Conservation (phyloP, 2,113 vertebrate genomes). For the Ceyx margarethae region DNA sequence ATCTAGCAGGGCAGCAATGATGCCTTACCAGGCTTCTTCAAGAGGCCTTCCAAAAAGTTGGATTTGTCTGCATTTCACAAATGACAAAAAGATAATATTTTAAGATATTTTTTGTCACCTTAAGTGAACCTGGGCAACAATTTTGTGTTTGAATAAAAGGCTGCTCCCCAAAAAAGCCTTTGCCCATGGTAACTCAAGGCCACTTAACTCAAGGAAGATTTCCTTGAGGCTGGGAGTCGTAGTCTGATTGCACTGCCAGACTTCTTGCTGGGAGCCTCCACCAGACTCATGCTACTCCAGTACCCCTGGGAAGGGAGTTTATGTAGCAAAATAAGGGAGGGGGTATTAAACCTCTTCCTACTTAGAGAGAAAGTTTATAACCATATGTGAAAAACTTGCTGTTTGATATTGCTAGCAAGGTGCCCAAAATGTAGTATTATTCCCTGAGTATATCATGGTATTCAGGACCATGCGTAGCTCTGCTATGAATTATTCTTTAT, state of each 20-base stretch:
- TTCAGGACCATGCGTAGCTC: not conserved
- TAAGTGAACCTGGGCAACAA: not conserved
- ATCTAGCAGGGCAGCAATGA: not conserved
- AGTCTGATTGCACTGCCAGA: rapidly evolving
- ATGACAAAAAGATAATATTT: not conserved
- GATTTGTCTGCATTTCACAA: not conserved
- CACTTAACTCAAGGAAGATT: not conserved
- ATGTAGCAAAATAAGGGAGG: not conserved
- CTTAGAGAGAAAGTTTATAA: not conserved
- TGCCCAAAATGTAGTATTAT: not conserved
- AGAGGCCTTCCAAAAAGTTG: not conserved
- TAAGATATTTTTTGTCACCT: not conserved
- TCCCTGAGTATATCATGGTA: not conserved
- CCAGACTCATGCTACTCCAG: not conserved
- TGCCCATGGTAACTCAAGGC: not conserved
- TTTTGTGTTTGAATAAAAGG: not conserved
- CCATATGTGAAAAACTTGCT: not conserved
- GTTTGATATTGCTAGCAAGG: not conserved
- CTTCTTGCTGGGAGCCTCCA: not conserved
- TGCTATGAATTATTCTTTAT: constrained; percentile 42
- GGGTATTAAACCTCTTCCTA: not conserved
- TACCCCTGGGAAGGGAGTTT: not conserved
- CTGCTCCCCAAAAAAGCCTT: not conserved
- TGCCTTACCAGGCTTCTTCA: not conserved
- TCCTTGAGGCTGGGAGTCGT: not conserved